phyloP scores from a whole-genome alignment of 2,797 vertebrate species.

The Hippopotamyrus pictus region DNA sequence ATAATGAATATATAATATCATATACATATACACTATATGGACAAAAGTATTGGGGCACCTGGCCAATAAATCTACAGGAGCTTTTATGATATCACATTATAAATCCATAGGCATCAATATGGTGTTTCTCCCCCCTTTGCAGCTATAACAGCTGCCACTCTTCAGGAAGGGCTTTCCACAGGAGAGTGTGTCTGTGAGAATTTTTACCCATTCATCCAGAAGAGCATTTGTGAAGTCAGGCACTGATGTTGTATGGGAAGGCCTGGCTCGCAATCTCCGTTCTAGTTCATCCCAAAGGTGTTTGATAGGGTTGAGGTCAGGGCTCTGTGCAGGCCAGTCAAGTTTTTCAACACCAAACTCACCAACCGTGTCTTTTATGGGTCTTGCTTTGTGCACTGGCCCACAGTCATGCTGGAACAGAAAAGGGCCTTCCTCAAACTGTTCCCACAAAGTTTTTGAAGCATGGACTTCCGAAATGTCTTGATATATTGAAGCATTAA shows the following conservation, averaged over 20 bases:
- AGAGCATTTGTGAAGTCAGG: not conserved
- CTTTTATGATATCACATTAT: not conserved
- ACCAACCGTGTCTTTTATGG: not conserved
- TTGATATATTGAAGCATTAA: not conserved
- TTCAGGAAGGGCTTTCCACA: not conserved
- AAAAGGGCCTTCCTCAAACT: not conserved
- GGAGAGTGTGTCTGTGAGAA: not conserved
- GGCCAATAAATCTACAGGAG: not conserved
- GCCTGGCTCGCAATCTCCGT: not conserved
- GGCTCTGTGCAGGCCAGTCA: not conserved
- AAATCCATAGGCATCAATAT: not conserved
- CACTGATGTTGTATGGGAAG: not conserved
- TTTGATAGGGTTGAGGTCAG: not conserved
- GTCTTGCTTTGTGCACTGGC: not conserved
- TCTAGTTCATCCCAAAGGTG: not conserved
- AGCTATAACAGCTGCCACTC: not conserved
- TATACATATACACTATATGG: not conserved
- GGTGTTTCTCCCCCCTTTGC: not conserved
- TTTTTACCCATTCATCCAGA: not conserved
- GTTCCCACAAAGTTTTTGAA: not conserved
- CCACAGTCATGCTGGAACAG: not conserved
- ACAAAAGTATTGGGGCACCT: not conserved
- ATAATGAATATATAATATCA: not conserved
- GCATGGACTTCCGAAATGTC: not conserved
- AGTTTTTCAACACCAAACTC: not conserved